Conservation (phyloP, 2,888 invertebrate genomes). For the Prostheceraeus crozeri region DNA sequence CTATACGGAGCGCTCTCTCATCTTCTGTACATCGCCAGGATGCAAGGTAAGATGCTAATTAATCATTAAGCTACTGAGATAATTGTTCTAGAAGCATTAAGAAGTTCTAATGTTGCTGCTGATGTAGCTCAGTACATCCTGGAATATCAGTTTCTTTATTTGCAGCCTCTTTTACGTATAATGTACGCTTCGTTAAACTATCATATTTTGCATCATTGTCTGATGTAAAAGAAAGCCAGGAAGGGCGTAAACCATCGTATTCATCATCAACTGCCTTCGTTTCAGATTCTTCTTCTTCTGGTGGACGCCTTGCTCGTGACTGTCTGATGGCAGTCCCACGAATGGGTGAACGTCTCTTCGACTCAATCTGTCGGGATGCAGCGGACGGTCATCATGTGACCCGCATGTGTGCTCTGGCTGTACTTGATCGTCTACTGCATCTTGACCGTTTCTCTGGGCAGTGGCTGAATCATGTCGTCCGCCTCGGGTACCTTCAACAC, state of each 20-base stretch:
- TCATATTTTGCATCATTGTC: too few species aligned
- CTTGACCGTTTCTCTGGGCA: conserved; percentile 62
- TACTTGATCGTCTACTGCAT: conserved; percentile 70
- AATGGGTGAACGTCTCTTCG: conserved; percentile 57
- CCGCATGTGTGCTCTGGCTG: conserved; percentile 72
- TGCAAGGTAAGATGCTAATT: conserved; percentile 28
- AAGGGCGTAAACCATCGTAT: too few species aligned
- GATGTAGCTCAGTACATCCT: too few species aligned
- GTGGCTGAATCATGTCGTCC: conserved; percentile 61
- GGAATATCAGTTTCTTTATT: too few species aligned
- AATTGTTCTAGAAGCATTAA: too few species aligned
- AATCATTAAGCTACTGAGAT: too few species aligned
- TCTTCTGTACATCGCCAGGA: conserved; percentile 58
- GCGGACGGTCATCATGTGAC: conserved; percentile 80
- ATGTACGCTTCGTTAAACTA: too few species aligned
- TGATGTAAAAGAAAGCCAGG: too few species aligned
- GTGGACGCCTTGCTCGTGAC: conserved; percentile 55
- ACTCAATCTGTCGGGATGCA: conserved; percentile 74
- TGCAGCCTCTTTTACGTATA: too few species aligned
- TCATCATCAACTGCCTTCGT: too few species aligned
- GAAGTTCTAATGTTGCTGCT: too few species aligned
- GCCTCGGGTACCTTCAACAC: conserved; percentile 67
- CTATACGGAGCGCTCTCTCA: conserved; percentile 75
- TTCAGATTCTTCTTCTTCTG: too few species aligned
- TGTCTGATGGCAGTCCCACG: conserved; percentile 59